Evolutionary conservation across 2,113 vertebrate species (phyloP).

Genomic region (Colinus virginianus): DNA sequence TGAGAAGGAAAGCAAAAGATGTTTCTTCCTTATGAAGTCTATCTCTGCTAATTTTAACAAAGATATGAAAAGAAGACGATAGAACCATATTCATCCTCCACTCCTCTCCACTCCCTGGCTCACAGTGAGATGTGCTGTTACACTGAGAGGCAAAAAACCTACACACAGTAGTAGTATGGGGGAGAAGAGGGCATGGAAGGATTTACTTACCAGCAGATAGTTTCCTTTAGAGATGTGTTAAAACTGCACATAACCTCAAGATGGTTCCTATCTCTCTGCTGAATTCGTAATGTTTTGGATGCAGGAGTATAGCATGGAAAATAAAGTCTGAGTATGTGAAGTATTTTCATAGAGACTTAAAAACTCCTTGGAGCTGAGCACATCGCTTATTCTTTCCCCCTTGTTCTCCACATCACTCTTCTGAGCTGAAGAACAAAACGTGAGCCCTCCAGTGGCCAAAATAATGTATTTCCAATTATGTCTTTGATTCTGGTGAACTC

Average conservation of each 20-base stretch:
- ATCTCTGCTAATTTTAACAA: neutral
- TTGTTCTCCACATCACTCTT: neutral
- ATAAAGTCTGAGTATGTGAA: neutral
- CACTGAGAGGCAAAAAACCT: neutral
- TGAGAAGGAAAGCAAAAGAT: neutral
- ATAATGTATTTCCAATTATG: neutral
- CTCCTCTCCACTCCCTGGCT: neutral
- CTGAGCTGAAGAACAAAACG: neutral
- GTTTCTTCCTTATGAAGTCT: neutral
- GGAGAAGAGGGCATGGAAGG: neutral
- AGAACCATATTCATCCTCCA: neutral
- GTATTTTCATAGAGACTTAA: neutral
- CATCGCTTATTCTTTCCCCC: neutral
- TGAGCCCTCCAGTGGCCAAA: constrained; percentile 48
- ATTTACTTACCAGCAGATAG: neutral
- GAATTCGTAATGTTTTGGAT: neutral
- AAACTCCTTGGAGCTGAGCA: neutral
- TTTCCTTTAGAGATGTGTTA: neutral
- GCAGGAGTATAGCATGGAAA: neutral
- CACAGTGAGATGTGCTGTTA: neutral
- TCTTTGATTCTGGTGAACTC: neutral
- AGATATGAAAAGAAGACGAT: neutral
- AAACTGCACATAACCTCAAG: neutral
- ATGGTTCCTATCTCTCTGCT: neutral
- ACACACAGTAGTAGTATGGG: too few relatives aligned